Percentiles rank a stretch among this genome's conserved stretches.
phyloP scores from a whole-genome alignment of 2,797 vertebrate genomes.

The Oryzias sinensis region DNA sequence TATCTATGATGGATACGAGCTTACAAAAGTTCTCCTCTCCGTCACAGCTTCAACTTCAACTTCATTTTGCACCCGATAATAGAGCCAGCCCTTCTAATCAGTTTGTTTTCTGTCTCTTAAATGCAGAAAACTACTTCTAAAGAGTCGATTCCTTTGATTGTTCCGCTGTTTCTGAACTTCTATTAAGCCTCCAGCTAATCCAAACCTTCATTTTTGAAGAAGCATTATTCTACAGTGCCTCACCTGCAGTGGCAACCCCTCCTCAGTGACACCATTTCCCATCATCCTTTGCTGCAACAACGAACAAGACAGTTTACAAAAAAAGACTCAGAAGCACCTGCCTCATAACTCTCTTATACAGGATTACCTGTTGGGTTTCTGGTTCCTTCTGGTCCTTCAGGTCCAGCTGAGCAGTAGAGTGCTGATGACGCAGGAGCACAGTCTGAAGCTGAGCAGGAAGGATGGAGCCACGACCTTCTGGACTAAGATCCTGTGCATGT shows the following conservation, averaged over 20 bases:
- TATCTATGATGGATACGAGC: too few relatives aligned
- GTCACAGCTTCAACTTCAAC: too few relatives aligned
- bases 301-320: not conserved
- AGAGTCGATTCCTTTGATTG: too few relatives aligned
- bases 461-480: not conserved
- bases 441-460: not conserved
- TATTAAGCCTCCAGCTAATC: too few relatives aligned
- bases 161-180: too few relatives aligned
- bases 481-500: not conserved
- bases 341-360: not conserved
- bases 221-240: slow-evolving; percentile 63
- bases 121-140: too few relatives aligned
- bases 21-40: too few relatives aligned
- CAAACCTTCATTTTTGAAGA: too few relatives aligned
- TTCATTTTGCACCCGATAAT: too few relatives aligned
- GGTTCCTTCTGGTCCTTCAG: slow-evolving; percentile 57
- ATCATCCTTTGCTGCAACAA: slow-evolving; percentile 45
- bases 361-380: slow-evolving; percentile 54
- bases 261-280: slow-evolving; percentile 69
- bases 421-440: slow-evolving; percentile 27
- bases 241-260: slow-evolving; percentile 14
- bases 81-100: too few relatives aligned
- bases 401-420: slow-evolving; percentile 51
- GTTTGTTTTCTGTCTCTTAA: too few relatives aligned
- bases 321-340: not conserved